These are phyloP conservation scores for Pogonocherus hispidulus DNA, from an alignment of 2,888 invertebrate genomes.

Conservation along the genomic window DNA sequence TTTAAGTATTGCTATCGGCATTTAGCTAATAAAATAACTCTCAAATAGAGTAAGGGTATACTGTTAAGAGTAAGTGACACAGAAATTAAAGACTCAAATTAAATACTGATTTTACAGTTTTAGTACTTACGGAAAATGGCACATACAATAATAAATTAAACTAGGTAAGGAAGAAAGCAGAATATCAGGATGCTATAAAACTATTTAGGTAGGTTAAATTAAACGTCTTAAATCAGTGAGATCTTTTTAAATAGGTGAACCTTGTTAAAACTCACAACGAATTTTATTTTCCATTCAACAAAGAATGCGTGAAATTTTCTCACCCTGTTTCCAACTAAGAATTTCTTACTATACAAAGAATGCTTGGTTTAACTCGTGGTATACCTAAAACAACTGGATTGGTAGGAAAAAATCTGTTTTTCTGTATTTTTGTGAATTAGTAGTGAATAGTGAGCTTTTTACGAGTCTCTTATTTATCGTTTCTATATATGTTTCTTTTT, in stretches of 20 bases:
- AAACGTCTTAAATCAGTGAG: conserved; percentile 35
- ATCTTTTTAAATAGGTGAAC: conserved; percentile 33
- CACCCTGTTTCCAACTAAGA: conserved; percentile 24
- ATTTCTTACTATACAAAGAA: too few species aligned
- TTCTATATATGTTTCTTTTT: too few species aligned
- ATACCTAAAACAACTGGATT: not conserved
- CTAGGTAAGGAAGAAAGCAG: conserved; percentile 10
- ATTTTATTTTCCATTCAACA: conserved; percentile 6
- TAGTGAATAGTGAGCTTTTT: too few species aligned
- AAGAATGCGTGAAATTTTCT: conserved; percentile 8
- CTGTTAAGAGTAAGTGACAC: not conserved
- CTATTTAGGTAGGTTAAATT: not conserved
- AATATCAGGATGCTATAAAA: conserved; percentile 9
- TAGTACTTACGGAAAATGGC: conserved; percentile 27
- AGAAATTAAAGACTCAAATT: conserved; percentile 18
- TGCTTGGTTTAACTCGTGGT: too few species aligned
- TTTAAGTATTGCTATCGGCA: not conserved
- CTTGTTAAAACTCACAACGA: conserved; percentile 11
- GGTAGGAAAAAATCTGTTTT: not conserved
- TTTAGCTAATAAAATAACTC: not conserved
- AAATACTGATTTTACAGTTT: conserved; percentile 15
- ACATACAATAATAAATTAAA: conserved; percentile 24
- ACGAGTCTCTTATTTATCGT: too few species aligned
- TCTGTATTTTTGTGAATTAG: too few species aligned
- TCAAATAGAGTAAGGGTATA: not conserved